Conservation (phyloP, 2,113 vertebrate species). For the Scomber colias region DNA sequence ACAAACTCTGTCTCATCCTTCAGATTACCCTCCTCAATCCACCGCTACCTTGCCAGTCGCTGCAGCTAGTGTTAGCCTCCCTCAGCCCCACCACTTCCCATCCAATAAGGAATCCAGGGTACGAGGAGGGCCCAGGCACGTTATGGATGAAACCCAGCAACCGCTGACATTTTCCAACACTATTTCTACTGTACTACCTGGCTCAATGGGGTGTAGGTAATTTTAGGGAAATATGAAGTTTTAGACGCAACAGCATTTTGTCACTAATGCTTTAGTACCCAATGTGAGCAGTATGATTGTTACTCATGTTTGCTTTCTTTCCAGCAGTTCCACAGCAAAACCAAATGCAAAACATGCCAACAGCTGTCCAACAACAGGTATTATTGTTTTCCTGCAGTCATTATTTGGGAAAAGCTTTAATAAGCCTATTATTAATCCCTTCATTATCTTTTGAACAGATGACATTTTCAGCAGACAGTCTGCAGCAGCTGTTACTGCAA, state of each 20-base stretch:
- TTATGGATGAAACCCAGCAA: conserved; percentile 15
- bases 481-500: conserved; percentile 78
- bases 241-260: neutral
- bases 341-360: conserved; percentile 36
- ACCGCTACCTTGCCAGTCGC: neutral
- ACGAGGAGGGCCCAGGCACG: conserved; percentile 15
- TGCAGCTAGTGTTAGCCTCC: conserved; percentile 35
- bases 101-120: conserved; percentile 12
- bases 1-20: conserved; percentile 23
- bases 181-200: conserved; percentile 14
- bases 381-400: neutral
- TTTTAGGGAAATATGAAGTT: neutral
- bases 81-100: conserved; percentile 3
- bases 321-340: conserved; percentile 60
- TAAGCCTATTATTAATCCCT: neutral
- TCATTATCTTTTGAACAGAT: conserved; percentile 50
- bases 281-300: neutral
- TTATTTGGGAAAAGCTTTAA: neutral
- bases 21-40: conserved; percentile 11
- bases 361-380: conserved; percentile 82
- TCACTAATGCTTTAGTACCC: neutral
- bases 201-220: conserved; percentile 60
- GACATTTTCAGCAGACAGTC: conserved; percentile 28
- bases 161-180: conserved; percentile 12
- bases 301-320: conserved; percentile 8